A percentile compares a stretch with the other conserved stretches of the same genome.
These are phyloP conservation scores for Drosophila algonquin DNA, from an alignment of 2,888 invertebrate genomes.

Conservation along the genomic window DNA sequence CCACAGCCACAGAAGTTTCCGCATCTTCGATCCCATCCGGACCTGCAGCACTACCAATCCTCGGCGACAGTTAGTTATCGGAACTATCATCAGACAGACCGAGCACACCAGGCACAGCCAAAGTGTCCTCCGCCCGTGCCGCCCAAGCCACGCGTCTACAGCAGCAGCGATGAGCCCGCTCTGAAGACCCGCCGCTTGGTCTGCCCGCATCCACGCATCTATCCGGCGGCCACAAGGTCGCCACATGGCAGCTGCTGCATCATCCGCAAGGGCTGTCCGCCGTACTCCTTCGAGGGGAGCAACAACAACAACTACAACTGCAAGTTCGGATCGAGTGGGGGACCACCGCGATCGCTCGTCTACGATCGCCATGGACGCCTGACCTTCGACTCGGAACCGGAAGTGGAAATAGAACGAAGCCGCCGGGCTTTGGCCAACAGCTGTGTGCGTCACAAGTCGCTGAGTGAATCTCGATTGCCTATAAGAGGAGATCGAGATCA, in stretches of 20 bases:
- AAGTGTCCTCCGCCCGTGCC: conserved; percentile 59
- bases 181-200: conserved; percentile 61
- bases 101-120: background rate
- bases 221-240: background rate
- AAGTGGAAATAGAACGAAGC: conserved; percentile 12
- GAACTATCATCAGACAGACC: conserved; percentile 36
- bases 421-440: background rate
- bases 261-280: conserved; percentile 45
- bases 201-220: conserved; percentile 12
- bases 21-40: conserved; percentile 1
- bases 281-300: conserved; percentile 44
- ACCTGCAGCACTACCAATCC: conserved; percentile 40
- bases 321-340: conserved; percentile 38
- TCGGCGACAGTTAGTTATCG: conserved; percentile 47
- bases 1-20: conserved; percentile 8
- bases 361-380: conserved; percentile 80
- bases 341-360: conserved; percentile 64
- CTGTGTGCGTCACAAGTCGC: conserved; percentile 28
- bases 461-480: conserved; percentile 57
- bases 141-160: conserved; percentile 60
- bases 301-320: conserved; percentile 58
- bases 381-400: conserved; percentile 49
- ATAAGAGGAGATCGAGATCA: conserved; percentile 41
- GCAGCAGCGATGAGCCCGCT: conserved; percentile 59
- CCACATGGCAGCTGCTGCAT: conserved; percentile 36